phyloP scores from a whole-genome alignment of 2,797 vertebrate species.

The Tadarida brasiliensis region DNA sequence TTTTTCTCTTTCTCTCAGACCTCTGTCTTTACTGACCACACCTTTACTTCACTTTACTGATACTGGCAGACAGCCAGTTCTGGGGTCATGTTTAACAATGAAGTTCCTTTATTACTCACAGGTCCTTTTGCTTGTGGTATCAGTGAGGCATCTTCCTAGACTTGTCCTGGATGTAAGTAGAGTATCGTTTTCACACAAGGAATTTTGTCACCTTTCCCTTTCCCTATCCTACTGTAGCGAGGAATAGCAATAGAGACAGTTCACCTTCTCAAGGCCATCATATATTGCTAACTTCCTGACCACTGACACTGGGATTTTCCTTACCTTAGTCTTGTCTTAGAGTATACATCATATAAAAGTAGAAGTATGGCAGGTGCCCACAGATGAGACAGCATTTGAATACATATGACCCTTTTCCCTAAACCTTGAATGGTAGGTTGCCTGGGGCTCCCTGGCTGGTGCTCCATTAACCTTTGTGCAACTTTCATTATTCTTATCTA shows the following conservation, averaged over 20 bases:
- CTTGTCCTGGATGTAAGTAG: slow-evolving; percentile 31
- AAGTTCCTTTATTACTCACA: slow-evolving; percentile 55
- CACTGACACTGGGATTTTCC: neutral
- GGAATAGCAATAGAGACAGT: neutral
- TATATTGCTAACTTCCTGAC: neutral
- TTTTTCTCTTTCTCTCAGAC: slow-evolving; percentile 9
- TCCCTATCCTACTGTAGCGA: neutral
- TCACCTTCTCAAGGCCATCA: neutral
- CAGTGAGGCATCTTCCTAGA: slow-evolving; percentile 28
- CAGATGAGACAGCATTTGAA: neutral
- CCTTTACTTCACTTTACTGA: slow-evolving; percentile 38
- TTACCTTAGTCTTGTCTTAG: neutral
- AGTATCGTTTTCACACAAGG: slow-evolving; percentile 31
- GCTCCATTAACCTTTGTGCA: neutral
- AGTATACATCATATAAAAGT: neutral
- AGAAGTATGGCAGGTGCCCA: neutral
- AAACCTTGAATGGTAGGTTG: slow-evolving; percentile 7
- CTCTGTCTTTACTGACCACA: slow-evolving; percentile 45
- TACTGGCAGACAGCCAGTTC: slow-evolving; percentile 24
- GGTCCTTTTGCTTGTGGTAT: slow-evolving; percentile 39
- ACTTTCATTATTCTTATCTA: neutral
- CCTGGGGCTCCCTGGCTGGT: neutral
- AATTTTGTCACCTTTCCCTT: neutral
- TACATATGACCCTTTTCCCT: neutral
- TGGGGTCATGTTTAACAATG: slow-evolving; percentile 46